Evolutionary conservation across 2,113 vertebrate genomes (phyloP).

Genomic region (Octodon degus): DNA sequence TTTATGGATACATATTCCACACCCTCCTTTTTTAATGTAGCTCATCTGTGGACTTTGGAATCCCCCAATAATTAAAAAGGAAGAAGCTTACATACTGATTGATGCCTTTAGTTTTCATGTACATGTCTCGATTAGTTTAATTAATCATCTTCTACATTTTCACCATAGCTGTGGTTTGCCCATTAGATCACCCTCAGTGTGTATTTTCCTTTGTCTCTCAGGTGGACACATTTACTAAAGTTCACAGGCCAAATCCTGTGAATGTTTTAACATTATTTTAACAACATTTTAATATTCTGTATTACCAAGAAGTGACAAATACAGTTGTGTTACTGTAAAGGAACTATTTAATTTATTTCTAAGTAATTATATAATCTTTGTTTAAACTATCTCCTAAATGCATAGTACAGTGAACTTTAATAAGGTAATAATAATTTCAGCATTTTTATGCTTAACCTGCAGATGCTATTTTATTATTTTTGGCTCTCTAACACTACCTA

Average conservation of each 20-base stretch:
- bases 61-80: conserved; percentile 45
- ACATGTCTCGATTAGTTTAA: conserved; percentile 38
- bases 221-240: conserved; percentile 1
- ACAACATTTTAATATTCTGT: conserved; percentile 48
- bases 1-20: background rate
- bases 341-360: conserved; percentile 68
- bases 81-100: conserved; percentile 14
- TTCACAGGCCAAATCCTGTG: conserved; percentile 19
- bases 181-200: background rate
- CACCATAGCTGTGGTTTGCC: background rate
- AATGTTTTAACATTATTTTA: conserved; percentile 6
- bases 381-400: conserved; percentile 62
- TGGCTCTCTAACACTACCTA: conserved; percentile 67
- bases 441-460: conserved; percentile 71
- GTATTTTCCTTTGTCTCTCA: conserved; percentile 45
- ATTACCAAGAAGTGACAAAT: conserved; percentile 53
- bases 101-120: background rate
- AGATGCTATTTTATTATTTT: conserved; percentile 76
- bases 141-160: conserved; percentile 27
- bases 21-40: background rate
- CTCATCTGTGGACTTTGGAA: conserved; percentile 26
- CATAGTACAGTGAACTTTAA: conserved; percentile 66
- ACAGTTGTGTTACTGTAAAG: conserved; percentile 35
- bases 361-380: conserved; percentile 53
- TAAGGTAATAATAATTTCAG: conserved; percentile 76